These are phyloP conservation scores for Trinorchestia longiramus DNA, from an alignment of 1,140 invertebrate genomes.

Conservation along the genomic window DNA sequence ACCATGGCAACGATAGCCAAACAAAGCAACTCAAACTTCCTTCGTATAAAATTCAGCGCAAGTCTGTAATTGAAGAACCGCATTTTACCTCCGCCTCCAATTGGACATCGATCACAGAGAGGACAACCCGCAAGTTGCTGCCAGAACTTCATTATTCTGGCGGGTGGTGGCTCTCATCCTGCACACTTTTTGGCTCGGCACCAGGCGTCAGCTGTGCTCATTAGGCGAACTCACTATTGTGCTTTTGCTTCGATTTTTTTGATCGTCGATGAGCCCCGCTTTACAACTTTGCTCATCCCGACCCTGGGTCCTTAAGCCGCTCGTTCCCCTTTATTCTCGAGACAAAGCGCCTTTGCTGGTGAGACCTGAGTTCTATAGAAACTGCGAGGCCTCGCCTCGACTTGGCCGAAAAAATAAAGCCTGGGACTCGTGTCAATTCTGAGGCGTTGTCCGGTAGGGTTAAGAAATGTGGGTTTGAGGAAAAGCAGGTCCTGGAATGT, in stretches of 20 bases:
- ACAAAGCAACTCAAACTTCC: neutral
- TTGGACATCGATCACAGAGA: neutral
- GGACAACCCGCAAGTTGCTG: neutral
- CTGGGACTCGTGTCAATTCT: neutral
- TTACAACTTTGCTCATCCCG: constrained; percentile 42
- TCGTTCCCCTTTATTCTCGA: constrained; percentile 14
- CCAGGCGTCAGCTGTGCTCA: neutral
- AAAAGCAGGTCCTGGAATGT: neutral
- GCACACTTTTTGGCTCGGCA: neutral
- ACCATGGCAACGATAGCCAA: neutral
- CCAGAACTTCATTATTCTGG: neutral
- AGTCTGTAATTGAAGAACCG: neutral
- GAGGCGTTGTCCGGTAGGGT: neutral
- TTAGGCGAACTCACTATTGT: neutral
- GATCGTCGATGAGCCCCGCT: constrained; percentile 12
- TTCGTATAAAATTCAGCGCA: neutral
- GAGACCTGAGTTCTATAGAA: neutral
- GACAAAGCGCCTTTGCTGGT: neutral
- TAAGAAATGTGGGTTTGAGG: neutral
- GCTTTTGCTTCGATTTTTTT: constrained; percentile 36
- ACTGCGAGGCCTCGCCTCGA: neutral
- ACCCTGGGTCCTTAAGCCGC: constrained; percentile 24
- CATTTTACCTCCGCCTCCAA: neutral
- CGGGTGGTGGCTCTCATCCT: neutral
- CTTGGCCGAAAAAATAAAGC: neutral